Conservation (phyloP, 1,140 invertebrate genomes). For the Trichoplusia ni region DNA sequence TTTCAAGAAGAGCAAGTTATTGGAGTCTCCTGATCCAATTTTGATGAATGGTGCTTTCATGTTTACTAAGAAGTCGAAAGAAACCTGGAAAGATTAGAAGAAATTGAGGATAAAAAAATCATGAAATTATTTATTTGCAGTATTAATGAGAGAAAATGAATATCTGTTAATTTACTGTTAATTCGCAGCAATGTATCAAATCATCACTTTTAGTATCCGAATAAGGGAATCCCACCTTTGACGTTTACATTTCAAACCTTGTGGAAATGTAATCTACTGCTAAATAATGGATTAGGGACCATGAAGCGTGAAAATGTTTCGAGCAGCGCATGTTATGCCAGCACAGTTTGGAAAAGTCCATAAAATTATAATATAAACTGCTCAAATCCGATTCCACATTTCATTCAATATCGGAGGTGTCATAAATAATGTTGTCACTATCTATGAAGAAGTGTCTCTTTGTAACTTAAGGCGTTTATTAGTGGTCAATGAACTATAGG, state of each 20-base stretch:
- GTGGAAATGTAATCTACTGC: background rate
- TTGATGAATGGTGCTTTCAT: constrained; percentile 91
- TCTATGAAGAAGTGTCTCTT: too few relatives aligned
- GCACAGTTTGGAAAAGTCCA: background rate
- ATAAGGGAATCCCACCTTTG: background rate
- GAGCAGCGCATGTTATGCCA: background rate
- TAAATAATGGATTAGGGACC: constrained; percentile 3
- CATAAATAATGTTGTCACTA: background rate
- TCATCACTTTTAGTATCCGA: too few relatives aligned
- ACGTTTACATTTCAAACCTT: background rate
- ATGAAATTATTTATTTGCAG: too few relatives aligned
- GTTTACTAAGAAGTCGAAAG: constrained; percentile 84
- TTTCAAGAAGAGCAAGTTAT: constrained; percentile 86
- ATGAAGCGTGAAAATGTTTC: constrained; percentile 13
- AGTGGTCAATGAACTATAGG: constrained; percentile 1
- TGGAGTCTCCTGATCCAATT: constrained; percentile 91
- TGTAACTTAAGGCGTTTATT: too few relatives aligned
- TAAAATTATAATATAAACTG: too few relatives aligned
- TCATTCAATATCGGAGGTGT: too few relatives aligned
- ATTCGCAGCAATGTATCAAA: too few relatives aligned
- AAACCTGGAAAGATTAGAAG: constrained; percentile 78
- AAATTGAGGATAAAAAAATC: background rate
- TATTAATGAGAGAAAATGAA: too few relatives aligned
- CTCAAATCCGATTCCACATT: too few relatives aligned
- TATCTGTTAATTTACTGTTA: too few relatives aligned